Conservation (phyloP, 1,140 invertebrate genomes). For the Trichonephila clavipes region DNA sequence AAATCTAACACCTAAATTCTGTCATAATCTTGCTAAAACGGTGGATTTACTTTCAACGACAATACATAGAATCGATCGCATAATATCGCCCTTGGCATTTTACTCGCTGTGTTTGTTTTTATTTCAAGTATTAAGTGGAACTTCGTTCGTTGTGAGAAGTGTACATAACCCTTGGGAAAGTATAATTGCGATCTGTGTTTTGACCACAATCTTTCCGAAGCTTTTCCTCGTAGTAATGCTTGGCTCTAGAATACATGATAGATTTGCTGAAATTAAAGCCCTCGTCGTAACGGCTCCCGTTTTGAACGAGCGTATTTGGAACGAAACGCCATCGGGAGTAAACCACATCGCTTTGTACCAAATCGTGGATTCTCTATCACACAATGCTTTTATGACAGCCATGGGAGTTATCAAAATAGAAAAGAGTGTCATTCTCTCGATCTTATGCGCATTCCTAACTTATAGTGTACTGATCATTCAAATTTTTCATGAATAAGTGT, state of each 20-base stretch:
- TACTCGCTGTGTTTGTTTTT: too few species aligned
- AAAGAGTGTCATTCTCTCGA: neutral
- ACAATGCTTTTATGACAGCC: neutral
- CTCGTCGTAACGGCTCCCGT: too few species aligned
- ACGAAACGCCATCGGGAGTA: neutral
- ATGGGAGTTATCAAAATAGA: too few species aligned
- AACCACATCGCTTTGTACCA: neutral
- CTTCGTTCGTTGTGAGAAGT: too few species aligned
- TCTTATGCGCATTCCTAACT: neutral
- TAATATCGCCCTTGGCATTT: too few species aligned
- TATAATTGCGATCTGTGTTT: neutral
- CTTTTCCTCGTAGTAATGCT: too few species aligned
- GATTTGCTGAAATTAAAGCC: too few species aligned
- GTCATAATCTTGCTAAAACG: neutral
- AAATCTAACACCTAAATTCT: neutral
- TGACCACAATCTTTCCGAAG: too few species aligned
- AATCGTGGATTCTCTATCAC: neutral
- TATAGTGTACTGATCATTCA: neutral
- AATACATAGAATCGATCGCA: too few species aligned
- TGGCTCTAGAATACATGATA: too few species aligned
- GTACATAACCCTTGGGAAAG: neutral
- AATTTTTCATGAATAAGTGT: neutral
- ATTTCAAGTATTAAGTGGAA: too few species aligned
- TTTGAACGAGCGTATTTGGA: neutral
- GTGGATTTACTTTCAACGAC: neutral